Evolutionary conservation across 2,888 invertebrate genomes (phyloP).

Genomic region (Dorcus parallelipipedus): DNA sequence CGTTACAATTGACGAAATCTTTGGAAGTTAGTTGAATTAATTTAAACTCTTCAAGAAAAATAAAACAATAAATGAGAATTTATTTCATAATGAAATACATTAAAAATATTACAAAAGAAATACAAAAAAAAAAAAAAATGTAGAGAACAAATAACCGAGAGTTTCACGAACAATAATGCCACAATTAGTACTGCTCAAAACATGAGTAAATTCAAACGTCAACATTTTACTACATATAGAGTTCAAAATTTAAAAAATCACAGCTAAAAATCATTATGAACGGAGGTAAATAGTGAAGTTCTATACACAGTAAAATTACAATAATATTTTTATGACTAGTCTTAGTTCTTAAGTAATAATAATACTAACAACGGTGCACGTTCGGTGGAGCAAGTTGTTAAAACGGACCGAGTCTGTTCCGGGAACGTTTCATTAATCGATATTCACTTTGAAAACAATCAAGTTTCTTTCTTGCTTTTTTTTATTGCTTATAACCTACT

Average conservation of each 20-base stretch:
- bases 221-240: slow-evolving; percentile 4
- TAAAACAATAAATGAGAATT: neutral
- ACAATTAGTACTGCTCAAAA: neutral
- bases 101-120: slow-evolving; percentile 10
- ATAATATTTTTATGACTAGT: slow-evolving; percentile 35
- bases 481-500: neutral
- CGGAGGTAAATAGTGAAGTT: neutral
- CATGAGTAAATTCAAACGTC: neutral
- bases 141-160: slow-evolving; percentile 1
- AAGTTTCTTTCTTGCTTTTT: neutral
- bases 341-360: slow-evolving; percentile 37
- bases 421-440: neutral
- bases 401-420: slow-evolving; percentile 12
- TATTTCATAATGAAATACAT: slow-evolving; percentile 5
- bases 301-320: slow-evolving; percentile 2
- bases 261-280: slow-evolving; percentile 6
- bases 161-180: slow-evolving; percentile 2
- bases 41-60: too few relatives aligned
- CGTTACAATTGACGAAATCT: too few relatives aligned
- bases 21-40: too few relatives aligned
- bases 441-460: neutral
- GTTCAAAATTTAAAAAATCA: slow-evolving; percentile 7
- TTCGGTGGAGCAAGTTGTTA: slow-evolving; percentile 44
- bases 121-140: slow-evolving; percentile 3
- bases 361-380: slow-evolving; percentile 42